Evolutionary conservation across 2,888 invertebrate genomes (phyloP), one percentile per base, ranked within the genome.

Genomic region (Acheta domesticus): DNA sequence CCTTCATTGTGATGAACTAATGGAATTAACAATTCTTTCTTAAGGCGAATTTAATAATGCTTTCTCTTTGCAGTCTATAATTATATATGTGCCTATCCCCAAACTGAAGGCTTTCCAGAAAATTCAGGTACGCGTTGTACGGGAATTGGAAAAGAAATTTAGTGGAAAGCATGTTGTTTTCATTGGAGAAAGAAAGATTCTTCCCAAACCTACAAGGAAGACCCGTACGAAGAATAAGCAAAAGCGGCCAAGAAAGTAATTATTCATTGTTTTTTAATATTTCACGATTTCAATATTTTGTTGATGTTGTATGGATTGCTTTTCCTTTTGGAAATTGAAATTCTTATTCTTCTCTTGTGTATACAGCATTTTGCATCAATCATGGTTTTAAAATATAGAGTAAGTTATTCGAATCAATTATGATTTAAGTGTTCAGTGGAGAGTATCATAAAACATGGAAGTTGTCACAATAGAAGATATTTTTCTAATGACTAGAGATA

Each of bases 131-230:
- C 92, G 98, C 84, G 90, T 99, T 85, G 98, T 99, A 76, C 93
- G 99, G 85, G 99, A 99, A 87, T 89, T 99, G 86, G 99, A 99
- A 88, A 99, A 99, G 93, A 99, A 99, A 87, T 98, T 99, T 90
- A 97, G 97, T 85, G 99, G 99, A 82, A 98, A 97, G 87, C 98
- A 99, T 87, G 98, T 99, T 16, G 97, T 99, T 83, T 97, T 99
- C 86, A 93, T 99, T 85, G 99, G 98, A 75, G 96, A 99, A 89
- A 93, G 99, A 85, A 96, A 97, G 87, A 99, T 99, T 86, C 91
- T 99, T 84, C 97, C 98, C 83, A 99, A 99, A 87, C 99, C 99
- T 79, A 97, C 97, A 82, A 93, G 98, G 86, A 99, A 98, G 89
- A 96, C 96, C 0, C 95, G 91, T 82, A 90, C 88, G 81, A 91